phyloP scores from a whole-genome alignment of 2,888 invertebrate species.

The Andricus curvator region DNA sequence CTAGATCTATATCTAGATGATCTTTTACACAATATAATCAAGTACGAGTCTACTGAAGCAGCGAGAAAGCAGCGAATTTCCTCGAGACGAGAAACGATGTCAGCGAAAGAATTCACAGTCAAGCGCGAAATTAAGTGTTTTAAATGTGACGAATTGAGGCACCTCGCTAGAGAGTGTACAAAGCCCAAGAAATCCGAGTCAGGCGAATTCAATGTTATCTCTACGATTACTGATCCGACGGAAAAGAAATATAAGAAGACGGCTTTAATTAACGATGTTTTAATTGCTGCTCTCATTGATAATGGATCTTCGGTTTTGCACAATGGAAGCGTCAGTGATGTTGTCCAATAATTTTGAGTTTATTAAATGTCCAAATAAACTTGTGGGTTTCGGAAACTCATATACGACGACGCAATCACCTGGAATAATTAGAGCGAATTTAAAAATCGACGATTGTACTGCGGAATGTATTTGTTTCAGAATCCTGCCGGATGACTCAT shows the following conservation, averaged over 20 bases:
- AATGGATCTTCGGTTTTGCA: neutral
- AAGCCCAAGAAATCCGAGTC: neutral
- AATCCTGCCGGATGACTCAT: too few relatives aligned
- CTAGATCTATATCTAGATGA: too few relatives aligned
- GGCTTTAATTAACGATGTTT: neutral
- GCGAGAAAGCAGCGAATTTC: too few relatives aligned
- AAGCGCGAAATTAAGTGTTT: neutral
- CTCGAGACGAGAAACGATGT: too few relatives aligned
- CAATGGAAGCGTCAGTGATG: neutral
- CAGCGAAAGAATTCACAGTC: too few relatives aligned
- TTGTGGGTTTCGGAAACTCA: neutral
- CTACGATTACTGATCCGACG: neutral
- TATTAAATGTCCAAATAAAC: neutral
- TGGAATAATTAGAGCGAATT: neutral
- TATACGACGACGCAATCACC: neutral
- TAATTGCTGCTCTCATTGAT: neutral
- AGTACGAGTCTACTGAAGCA: too few relatives aligned
- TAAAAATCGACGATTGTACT: neutral
- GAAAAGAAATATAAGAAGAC: neutral
- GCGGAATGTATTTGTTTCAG: neutral
- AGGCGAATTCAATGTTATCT: neutral
- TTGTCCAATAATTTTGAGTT: neutral
- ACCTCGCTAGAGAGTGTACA: neutral
- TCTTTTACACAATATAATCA: too few relatives aligned
- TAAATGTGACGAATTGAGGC: neutral